Conservation (phyloP, 2,797 vertebrate species). For the Notolepis coatsorum region DNA sequence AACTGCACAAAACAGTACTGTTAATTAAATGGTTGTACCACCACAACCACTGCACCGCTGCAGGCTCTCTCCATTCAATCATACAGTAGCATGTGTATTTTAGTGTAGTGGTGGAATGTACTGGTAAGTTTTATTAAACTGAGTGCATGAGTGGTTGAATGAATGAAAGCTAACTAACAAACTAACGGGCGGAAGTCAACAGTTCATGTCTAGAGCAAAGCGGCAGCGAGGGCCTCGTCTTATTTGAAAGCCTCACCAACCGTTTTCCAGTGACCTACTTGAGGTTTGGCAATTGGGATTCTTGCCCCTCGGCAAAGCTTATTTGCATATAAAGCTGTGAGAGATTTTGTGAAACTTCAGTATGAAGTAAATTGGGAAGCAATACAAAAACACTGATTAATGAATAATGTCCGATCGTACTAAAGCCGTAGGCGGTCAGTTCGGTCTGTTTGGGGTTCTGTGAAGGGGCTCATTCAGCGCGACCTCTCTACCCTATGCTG, state of each 20-base stretch:
- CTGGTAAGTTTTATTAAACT: no score
- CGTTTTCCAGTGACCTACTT: slow-evolving; percentile 76
- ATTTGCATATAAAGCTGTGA: slow-evolving; percentile 63
- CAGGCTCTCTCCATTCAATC: no score
- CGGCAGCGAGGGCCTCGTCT: slow-evolving; percentile 34
- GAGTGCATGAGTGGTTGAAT: no score
- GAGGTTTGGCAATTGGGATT: slow-evolving; percentile 67
- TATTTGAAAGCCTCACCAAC: slow-evolving; percentile 47
- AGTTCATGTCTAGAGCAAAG: slow-evolving; percentile 42
- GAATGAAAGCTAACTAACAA: slow-evolving; percentile 49
- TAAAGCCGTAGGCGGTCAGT: slow-evolving; percentile 34
- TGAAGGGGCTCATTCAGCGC: slow-evolving; percentile 9
- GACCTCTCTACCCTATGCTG: slow-evolving; percentile 23
- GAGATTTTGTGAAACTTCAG: slow-evolving; percentile 58
- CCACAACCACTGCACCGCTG: no score
- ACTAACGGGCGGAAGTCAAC: slow-evolving; percentile 48
- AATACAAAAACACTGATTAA: slow-evolving; percentile 48
- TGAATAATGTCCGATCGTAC: slow-evolving; percentile 56
- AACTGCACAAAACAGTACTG: no score
- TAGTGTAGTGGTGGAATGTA: not conserved
- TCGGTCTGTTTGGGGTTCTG: slow-evolving; percentile 6
- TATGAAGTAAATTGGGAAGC: slow-evolving; percentile 50
- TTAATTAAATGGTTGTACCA: no score
- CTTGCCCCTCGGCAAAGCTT: slow-evolving; percentile 70
- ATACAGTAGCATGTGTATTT: not conserved